Percentiles rank a stretch among this genome's conserved stretches.
Evolutionary conservation across 2,797 vertebrate genomes (phyloP).

Genomic region (Hyperoplus immaculatus): DNA sequence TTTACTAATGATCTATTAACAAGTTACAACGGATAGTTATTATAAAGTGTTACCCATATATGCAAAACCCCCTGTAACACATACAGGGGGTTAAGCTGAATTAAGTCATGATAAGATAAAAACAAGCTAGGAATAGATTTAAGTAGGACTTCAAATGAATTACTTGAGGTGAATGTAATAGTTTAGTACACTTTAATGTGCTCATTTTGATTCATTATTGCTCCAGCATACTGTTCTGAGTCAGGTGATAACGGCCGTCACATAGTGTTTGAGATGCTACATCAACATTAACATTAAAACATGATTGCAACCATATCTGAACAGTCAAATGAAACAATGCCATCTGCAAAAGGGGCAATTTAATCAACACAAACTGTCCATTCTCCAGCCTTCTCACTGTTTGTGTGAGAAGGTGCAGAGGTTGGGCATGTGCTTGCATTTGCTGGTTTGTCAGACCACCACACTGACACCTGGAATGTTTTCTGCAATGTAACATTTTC

Average conservation of each 20-base stretch:
- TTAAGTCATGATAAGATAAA: not conserved
- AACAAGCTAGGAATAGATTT: not conserved
- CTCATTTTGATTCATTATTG: not conserved
- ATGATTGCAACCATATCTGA: not conserved
- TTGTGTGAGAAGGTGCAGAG: not conserved
- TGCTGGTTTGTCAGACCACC: constrained; percentile 1
- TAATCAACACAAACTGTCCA: not conserved
- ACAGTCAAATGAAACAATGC: not conserved
- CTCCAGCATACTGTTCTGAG: not conserved
- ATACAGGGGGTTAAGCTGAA: not conserved
- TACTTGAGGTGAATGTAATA: not conserved
- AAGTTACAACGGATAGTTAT: too few species aligned
- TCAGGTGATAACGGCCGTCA: not conserved
- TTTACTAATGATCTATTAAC: too few species aligned
- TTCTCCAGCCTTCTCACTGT: not conserved
- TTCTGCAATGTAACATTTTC: constrained; percentile 76
- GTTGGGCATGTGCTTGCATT: constrained; percentile 18
- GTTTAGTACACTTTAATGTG: not conserved
- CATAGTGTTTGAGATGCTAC: not conserved
- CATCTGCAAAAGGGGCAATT: not conserved
- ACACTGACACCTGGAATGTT: constrained; percentile 77
- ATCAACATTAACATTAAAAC: not conserved
- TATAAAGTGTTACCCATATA: too few species aligned
- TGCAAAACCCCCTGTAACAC: too few species aligned
- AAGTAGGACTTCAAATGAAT: not conserved